Evolutionary conservation across 2,113 vertebrate species (phyloP).

Genomic region (Notiomystis cincta): DNA sequence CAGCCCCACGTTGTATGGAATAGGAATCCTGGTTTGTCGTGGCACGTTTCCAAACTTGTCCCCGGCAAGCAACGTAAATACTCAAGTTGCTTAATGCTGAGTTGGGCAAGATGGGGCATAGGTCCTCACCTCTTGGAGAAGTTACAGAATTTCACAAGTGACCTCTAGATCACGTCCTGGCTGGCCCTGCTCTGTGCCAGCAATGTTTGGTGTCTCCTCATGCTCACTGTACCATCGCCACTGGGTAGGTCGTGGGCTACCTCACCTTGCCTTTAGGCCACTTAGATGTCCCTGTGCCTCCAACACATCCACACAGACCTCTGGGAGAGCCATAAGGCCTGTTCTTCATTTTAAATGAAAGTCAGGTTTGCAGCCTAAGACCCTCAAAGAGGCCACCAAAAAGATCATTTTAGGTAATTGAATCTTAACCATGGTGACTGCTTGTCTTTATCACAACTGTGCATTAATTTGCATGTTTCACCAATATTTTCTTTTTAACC

Average conservation of each 20-base stretch:
- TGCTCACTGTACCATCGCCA: rapidly evolving
- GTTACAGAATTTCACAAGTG: slow-evolving; percentile 31
- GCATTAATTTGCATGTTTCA: not conserved
- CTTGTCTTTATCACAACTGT: not conserved
- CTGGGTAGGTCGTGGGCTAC: not conserved
- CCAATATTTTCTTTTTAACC: not conserved
- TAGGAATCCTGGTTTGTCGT: not conserved
- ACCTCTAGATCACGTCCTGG: not conserved
- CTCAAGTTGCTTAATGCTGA: not conserved
- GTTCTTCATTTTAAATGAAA: not conserved
- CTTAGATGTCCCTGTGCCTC: not conserved
- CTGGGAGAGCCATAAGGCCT: not conserved
- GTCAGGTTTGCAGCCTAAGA: not conserved
- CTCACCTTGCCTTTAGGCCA: not conserved
- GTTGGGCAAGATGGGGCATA: not conserved
- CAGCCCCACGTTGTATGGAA: rapidly evolving
- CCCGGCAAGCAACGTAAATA: not conserved
- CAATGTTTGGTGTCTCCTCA: not conserved
- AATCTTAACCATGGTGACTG: not conserved
- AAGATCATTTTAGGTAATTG: not conserved
- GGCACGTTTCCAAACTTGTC: not conserved
- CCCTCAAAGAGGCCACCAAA: not conserved
- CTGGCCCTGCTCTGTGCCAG: not conserved
- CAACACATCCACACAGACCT: not conserved
- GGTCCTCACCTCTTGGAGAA: not conserved